These are phyloP conservation scores for Tretioscincus oriximinensis DNA, from an alignment of 2,113 vertebrate species.

Conservation along the genomic window DNA sequence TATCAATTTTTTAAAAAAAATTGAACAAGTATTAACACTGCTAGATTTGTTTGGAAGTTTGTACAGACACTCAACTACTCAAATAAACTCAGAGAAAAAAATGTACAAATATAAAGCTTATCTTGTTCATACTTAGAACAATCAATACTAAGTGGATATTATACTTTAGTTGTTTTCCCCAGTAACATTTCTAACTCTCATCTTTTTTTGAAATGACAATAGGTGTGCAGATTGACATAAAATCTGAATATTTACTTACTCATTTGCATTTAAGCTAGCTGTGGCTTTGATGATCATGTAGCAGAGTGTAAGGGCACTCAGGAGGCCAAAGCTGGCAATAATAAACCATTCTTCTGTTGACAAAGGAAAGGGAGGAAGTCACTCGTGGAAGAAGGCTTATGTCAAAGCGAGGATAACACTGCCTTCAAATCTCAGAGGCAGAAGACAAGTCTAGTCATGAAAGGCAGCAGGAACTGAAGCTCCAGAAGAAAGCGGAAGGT, in stretches of 20 bases:
- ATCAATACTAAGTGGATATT: constrained; percentile 22
- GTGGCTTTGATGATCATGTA: constrained; percentile 96
- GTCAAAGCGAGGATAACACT: constrained; percentile 76
- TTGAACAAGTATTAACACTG: neutral
- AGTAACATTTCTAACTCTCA: neutral
- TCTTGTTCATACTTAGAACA: neutral
- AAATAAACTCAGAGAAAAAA: neutral
- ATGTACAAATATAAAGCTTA: neutral
- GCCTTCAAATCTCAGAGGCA: constrained; percentile 73
- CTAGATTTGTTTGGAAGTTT: neutral
- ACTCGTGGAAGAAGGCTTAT: constrained; percentile 80
- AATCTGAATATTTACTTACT: constrained; percentile 80
- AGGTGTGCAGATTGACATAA: constrained; percentile 15
- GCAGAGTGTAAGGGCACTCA: constrained; percentile 90
- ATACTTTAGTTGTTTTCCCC: neutral
- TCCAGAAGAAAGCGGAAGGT: constrained; percentile 76
- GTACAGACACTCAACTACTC: neutral
- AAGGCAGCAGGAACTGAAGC: constrained; percentile 72
- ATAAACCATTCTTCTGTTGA: constrained; percentile 97
- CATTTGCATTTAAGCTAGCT: constrained; percentile 78
- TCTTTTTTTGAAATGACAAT: constrained; percentile 24
- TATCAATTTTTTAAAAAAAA: neutral
- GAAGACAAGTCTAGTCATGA: constrained; percentile 73
- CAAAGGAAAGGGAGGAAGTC: constrained; percentile 90
- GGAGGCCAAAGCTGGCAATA: constrained; percentile 91